phyloP scores from a whole-genome alignment of 2,888 invertebrate genomes.

The Apodemia mormo region DNA sequence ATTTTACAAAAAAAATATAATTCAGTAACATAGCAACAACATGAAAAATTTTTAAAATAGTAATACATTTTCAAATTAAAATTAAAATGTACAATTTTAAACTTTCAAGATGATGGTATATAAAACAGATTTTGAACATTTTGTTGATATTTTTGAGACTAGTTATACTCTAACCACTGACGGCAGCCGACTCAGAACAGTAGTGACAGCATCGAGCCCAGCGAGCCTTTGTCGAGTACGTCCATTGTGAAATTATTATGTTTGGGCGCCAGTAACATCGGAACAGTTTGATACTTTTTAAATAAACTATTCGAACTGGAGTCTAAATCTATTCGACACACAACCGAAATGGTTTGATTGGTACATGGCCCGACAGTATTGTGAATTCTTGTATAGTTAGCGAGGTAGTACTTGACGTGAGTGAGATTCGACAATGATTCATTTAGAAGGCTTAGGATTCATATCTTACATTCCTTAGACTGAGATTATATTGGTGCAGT shows the following conservation, averaged over 20 bases:
- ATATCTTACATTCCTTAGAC: neutral
- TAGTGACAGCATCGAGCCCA: neutral
- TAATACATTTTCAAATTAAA: too few species aligned
- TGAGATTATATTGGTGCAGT: neutral
- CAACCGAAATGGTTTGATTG: neutral
- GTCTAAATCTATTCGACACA: neutral
- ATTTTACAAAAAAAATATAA: too few species aligned
- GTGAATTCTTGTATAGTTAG: neutral
- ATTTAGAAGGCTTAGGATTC: neutral
- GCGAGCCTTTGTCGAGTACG: neutral
- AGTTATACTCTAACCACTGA: neutral
- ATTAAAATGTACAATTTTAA: too few species aligned
- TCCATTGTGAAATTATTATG: neutral
- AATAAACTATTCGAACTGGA: neutral
- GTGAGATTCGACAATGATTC: neutral
- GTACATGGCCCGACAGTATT: neutral
- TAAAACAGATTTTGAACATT: too few species aligned
- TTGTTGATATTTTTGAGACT: neutral
- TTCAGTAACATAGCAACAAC: too few species aligned
- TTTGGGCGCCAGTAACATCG: neutral
- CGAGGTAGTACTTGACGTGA: neutral
- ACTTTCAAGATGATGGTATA: too few species aligned
- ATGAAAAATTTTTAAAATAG: too few species aligned
- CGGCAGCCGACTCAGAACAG: too few species aligned
- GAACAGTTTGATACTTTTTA: neutral